Conservation (phyloP, 1,140 invertebrate genomes). For the Carposina sasakii region DNA sequence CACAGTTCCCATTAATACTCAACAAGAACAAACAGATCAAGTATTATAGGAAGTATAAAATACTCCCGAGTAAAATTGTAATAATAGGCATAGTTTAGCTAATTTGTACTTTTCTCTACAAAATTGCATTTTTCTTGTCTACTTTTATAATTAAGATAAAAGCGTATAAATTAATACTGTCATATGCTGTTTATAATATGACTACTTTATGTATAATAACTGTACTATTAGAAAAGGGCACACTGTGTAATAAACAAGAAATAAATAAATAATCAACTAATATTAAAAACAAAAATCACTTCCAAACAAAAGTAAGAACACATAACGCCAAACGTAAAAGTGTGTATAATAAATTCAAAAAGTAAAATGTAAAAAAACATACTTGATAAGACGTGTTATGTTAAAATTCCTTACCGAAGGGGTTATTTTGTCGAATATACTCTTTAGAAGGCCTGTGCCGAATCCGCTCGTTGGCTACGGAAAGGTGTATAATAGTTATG, state of each 20-base stretch:
- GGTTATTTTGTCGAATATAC: constrained; percentile 75
- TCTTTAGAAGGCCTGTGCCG: constrained; percentile 74
- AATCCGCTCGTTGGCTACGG: constrained; percentile 72
- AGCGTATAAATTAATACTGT: constrained; percentile 62
- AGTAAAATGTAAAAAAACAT: constrained; percentile 44
- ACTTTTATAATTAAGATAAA: constrained; percentile 61
- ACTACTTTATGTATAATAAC: constrained; percentile 54
- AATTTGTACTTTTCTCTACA: constrained; percentile 39
- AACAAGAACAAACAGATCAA: too few relatives aligned
- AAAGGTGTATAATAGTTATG: constrained; percentile 72
- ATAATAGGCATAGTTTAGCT: constrained; percentile 37
- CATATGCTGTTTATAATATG: constrained; percentile 55
- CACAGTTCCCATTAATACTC: too few relatives aligned
- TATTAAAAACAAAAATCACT: constrained; percentile 40
- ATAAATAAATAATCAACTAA: constrained; percentile 8
- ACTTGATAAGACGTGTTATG: constrained; percentile 65
- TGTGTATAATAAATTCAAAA: constrained; percentile 41
- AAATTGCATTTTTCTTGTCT: constrained; percentile 42
- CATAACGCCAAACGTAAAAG: constrained; percentile 50
- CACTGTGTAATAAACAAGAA: constrained; percentile 46
- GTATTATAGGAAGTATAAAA: too few relatives aligned
- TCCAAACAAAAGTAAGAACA: constrained; percentile 45
- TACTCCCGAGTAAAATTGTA: too few relatives aligned
- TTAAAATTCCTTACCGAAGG: constrained; percentile 74
- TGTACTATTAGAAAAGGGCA: constrained; percentile 61